phyloP scores from a whole-genome alignment of 2,797 vertebrate species.

The Clamator glandarius region DNA sequence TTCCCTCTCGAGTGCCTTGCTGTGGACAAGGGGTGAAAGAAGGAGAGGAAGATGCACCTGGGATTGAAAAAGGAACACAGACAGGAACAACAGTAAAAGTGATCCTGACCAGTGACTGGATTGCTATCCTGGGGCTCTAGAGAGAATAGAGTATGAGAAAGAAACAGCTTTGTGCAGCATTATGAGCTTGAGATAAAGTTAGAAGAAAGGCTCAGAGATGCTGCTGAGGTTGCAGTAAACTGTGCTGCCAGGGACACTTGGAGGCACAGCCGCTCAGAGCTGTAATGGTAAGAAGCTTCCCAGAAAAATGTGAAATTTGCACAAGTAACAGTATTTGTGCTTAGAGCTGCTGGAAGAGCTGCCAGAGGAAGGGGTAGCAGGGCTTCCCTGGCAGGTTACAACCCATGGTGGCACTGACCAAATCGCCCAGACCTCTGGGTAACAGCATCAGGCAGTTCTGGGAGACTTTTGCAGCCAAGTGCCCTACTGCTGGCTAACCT shows the following conservation, averaged over 20 bases:
- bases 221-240: background rate
- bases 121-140: background rate
- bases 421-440: background rate
- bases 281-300: background rate
- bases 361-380: background rate
- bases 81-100: background rate
- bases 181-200: background rate
- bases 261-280: background rate
- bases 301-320: background rate
- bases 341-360: background rate
- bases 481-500: background rate
- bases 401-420: too few species aligned
- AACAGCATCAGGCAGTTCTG: background rate
- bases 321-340: background rate
- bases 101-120: background rate
- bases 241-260: background rate
- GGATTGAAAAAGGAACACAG: background rate
- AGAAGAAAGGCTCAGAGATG: background rate
- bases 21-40: background rate
- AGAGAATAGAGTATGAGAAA: background rate
- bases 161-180: background rate
- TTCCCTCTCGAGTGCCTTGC: rapidly evolving
- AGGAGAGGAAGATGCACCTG: background rate
- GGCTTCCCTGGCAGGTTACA: background rate
- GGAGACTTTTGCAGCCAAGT: background rate